A percentile compares a stretch with the other conserved stretches of the same genome.
Conservation (phyloP, 2,113 vertebrate species). For the Pterocles burchelli region DNA sequence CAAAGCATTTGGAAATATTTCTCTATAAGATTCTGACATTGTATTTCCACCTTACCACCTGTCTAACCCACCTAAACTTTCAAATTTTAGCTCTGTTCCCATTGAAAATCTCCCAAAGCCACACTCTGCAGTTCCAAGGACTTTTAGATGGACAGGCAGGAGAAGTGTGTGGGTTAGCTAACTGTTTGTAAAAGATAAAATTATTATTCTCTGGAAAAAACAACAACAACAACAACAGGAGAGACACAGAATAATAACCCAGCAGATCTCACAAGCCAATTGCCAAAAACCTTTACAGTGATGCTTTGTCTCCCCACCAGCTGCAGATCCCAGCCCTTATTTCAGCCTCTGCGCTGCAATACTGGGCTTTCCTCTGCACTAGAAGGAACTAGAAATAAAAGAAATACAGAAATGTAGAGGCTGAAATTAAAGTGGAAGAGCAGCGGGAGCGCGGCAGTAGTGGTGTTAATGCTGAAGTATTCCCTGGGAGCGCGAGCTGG, state of each 20-base stretch:
- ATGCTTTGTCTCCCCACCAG: conserved; percentile 41
- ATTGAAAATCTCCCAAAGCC: background rate
- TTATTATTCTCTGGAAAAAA: conserved; percentile 1
- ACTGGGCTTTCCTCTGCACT: conserved; percentile 43
- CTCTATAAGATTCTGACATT: background rate
- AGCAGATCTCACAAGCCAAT: conserved; percentile 31
- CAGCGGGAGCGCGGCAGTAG: conserved; percentile 24
- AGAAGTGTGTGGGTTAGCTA: conserved; percentile 43
- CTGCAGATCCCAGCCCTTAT: conserved; percentile 26
- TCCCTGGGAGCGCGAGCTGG: conserved; percentile 73
- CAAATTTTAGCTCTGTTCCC: background rate
- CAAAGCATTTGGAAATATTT: background rate
- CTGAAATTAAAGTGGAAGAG: conserved; percentile 14
- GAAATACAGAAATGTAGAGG: background rate
- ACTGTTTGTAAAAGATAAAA: conserved; percentile 73
- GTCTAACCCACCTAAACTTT: background rate
- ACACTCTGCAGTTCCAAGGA: conserved; percentile 18
- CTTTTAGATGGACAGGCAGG: conserved; percentile 25
- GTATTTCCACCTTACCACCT: background rate
- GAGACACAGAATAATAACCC: conserved; percentile 7
- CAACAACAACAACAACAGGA: background rate
- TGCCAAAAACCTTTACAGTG: conserved; percentile 43
- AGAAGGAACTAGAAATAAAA: background rate
- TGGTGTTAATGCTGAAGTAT: conserved; percentile 72
- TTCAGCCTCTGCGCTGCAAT: conserved; percentile 34